A percentile compares a stretch with the other conserved stretches of the same genome.
Evolutionary conservation across 2,797 vertebrate species (phyloP).

Genomic region (Epinephelus awoara): DNA sequence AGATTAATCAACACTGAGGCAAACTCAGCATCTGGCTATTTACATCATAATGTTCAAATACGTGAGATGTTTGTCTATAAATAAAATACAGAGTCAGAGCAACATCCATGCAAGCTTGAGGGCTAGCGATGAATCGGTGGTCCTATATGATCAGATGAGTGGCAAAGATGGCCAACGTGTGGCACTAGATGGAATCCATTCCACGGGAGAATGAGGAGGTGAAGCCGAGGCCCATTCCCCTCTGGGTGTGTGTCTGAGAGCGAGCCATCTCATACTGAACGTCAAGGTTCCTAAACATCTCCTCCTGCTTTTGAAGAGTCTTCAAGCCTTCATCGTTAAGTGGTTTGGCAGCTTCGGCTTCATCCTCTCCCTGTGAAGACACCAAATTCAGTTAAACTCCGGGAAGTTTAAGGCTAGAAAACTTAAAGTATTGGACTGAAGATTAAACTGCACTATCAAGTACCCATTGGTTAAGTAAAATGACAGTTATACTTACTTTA

Average conservation of each 20-base stretch:
- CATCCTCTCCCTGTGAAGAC: slow-evolving; percentile 90
- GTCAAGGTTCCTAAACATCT: slow-evolving; percentile 97
- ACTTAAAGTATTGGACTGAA: background rate
- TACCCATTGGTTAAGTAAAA: background rate
- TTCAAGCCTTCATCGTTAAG: slow-evolving; percentile 93
- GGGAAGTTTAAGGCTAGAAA: background rate
- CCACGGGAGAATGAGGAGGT: slow-evolving; percentile 93
- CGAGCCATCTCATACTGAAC: slow-evolving; percentile 99
- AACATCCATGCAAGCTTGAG: slow-evolving; percentile 96
- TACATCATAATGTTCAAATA: slow-evolving; percentile 89
- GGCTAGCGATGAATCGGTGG: slow-evolving; percentile 86
- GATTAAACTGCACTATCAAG: background rate
- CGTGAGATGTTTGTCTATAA: slow-evolving; percentile 82
- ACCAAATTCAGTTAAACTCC: background rate
- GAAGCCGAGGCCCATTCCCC: slow-evolving; percentile 98
- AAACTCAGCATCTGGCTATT: slow-evolving; percentile 93
- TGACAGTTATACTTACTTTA: slow-evolving; percentile 89
- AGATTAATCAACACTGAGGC: slow-evolving; percentile 91
- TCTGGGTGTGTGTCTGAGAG: slow-evolving; percentile 97
- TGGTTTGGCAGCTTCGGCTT: slow-evolving; percentile 86
- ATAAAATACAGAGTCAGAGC: slow-evolving; percentile 97
- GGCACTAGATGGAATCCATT: slow-evolving; percentile 93
- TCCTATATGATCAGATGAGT: slow-evolving; percentile 69
- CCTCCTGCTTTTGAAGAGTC: slow-evolving; percentile 97
- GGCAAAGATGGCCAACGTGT: slow-evolving; percentile 32